Conservation (phyloP, 1,140 invertebrate species). For the Trachelipus rathkii region DNA sequence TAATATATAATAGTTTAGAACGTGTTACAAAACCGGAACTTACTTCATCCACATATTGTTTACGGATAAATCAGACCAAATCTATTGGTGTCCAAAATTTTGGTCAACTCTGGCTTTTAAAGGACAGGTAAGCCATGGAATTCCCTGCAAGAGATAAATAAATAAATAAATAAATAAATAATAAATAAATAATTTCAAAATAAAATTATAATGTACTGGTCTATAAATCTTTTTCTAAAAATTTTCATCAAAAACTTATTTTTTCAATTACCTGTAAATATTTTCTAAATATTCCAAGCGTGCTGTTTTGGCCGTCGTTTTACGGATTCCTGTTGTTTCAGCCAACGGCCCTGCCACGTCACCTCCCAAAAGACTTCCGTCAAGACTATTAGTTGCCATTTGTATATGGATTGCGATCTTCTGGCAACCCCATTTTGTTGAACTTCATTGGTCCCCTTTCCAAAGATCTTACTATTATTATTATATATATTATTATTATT, state of each 20-base stretch:
- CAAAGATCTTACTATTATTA: conserved; percentile 54
- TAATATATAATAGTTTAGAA: too few species aligned
- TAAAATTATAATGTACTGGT: too few species aligned
- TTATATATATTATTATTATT: too few species aligned
- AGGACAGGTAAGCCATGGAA: conserved; percentile 60
- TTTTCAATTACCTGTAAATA: conserved; percentile 81
- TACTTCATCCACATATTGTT: conserved; percentile 71
- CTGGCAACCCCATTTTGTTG: conserved; percentile 69
- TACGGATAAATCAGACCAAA: conserved; percentile 85
- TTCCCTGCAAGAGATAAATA: conserved; percentile 51
- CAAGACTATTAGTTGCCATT: conserved; percentile 67
- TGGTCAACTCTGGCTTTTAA: conserved; percentile 69
- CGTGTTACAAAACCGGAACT: too few species aligned
- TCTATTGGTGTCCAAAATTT: conserved; percentile 92
- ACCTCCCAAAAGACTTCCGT: conserved; percentile 85
- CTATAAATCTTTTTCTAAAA: too few species aligned
- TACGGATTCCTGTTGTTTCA: conserved; percentile 93
- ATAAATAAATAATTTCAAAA: too few species aligned
- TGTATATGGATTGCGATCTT: conserved; percentile 68
- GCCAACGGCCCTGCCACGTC: conserved; percentile 86
- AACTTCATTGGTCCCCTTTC: conserved; percentile 74
- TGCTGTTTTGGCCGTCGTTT: conserved; percentile 95
- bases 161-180: not conserved
- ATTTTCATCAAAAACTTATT: too few species aligned
- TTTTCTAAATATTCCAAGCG: conserved; percentile 91